Base-by-base conservation (phyloP, 1,140 invertebrate genomes). In the Drosophila sulfurigaster region DNA sequence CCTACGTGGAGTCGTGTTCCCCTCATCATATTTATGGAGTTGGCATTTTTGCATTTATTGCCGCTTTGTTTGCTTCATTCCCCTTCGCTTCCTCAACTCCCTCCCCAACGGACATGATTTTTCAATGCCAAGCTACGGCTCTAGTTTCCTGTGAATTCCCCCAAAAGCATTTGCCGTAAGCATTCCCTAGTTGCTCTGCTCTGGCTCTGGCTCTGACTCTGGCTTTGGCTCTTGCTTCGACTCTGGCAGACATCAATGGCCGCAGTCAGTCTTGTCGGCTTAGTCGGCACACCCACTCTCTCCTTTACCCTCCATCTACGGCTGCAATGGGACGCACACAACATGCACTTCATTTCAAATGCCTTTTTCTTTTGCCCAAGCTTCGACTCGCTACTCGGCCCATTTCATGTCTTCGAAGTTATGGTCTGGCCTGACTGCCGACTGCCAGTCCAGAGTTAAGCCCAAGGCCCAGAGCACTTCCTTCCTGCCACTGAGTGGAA, bases 341-440 rank as follows among this genome's bases (percentile, higher is more conserved):
- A 70, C 85, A 88, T 83, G 83, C 83, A 78, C 83, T 87, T 87
- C 83, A 83, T 87, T 87, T 78, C 66, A 56, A 88, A 88, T 87
- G 83, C 68, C 60, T 76, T 68, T 41, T 75, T 52, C 38, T 45
- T 63, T 52, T 16, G 28, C 20, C 41, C 5, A 15, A 5, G 6
- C 46, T 25, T 65, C 13, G 13, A n/a, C 32, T 69, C 46, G 10
- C 16, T 28, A 3, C 46, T 66, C 51, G 49, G 64, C 60, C 85
- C 64, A 51, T 83, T 89, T 75, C 80, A 74, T 83, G 83, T 78
- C 80, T 82, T 78, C 38, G 11, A 63, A 88, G 85, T 75, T 83
- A 83, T 75, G 73, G 58, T 51, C 62, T 41, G 43, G 41, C 11
- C 63, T 41, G 25, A 8, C 30, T 48, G 13, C 48, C 25, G 25